Evolutionary conservation across 2,113 vertebrate species (phyloP).

Genomic region (Pipa parva): DNA sequence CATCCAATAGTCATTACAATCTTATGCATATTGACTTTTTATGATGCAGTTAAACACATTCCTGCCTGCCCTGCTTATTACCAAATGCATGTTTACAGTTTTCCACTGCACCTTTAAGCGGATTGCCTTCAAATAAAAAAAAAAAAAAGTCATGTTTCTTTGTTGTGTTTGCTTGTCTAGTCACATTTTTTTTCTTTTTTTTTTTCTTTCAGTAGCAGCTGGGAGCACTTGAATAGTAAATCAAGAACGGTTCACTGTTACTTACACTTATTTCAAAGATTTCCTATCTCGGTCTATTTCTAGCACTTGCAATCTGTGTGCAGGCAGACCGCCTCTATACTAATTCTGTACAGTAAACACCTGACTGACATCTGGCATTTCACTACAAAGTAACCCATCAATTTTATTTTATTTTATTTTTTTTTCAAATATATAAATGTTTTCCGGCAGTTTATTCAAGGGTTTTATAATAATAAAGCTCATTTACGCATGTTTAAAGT

Average conservation of each 20-base stretch:
- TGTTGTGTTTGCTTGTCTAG: conserved; percentile 23
- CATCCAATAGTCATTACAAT: no score
- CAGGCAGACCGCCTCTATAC: conserved; percentile 23
- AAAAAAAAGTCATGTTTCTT: conserved; percentile 19
- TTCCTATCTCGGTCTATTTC: conserved; percentile 45
- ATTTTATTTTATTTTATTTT: conserved; percentile 12
- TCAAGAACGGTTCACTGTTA: conserved; percentile 53
- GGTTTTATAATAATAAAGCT: conserved; percentile 31
- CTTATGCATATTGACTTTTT: no score
- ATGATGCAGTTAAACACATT: neutral
- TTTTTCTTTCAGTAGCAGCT: conserved; percentile 50
- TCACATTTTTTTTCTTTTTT: conserved; percentile 34
- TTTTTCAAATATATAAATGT: conserved; percentile 19
- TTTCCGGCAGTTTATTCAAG: conserved; percentile 34
- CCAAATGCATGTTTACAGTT: neutral
- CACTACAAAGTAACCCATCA: conserved; percentile 32
- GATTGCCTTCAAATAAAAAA: conserved; percentile 18
- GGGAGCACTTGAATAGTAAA: conserved; percentile 60
- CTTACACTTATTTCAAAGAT: conserved; percentile 51
- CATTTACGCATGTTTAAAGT: conserved; percentile 21
- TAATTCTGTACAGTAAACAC: conserved; percentile 41
- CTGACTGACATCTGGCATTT: conserved; percentile 43
- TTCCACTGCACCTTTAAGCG: conserved; percentile 26
- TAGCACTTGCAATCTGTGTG: conserved; percentile 43
- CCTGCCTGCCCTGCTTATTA: neutral